Base-by-base conservation (phyloP, 2,888 invertebrate genomes). In the Caradrina kadenii region DNA sequence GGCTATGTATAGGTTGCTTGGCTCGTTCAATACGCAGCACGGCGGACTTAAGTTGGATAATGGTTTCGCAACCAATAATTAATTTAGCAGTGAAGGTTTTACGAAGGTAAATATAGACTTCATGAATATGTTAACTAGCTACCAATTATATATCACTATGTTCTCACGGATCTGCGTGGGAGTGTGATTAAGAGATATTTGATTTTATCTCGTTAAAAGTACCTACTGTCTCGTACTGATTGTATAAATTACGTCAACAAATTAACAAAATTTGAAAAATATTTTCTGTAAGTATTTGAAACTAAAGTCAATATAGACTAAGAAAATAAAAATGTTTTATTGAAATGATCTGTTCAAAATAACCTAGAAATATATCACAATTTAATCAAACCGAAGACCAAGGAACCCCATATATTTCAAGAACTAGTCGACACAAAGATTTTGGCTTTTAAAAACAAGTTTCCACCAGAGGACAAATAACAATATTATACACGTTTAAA, bases 1-100 rank as follows among this genome's bases (percentile, higher is more conserved):
- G 95, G 93, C 95, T 95, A 95, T 95, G 95, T 96, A 95, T 95
- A 94, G 94, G 93, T 94, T 90, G 91, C 78, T 88, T 81, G 88
- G 86, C 84, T 83, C 87, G 93, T 91, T 92, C 93, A 86, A 93
- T 93, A 92, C 91, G 85, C 87, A 87, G 90, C 78, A 85, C 90
- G 89, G 91, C 92, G 91, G 91, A 63, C 86, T 92, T 91, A 93
- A 88, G 79, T 89, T 91, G 89, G 90, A 91, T 83, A 86, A 80
- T 85, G 86, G 85, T 90, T 90, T 90, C 86, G 87, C 86, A 87
- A 89, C 86, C 83, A 82, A 86, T 90, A 90, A 92, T 92, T 93
- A 93, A 92, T 90, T 90, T 87, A 86, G 85, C 87, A 80, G 86
- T 88, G 88, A 93, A 91, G 89, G 89, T 91, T 90, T 89, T 88